phyloP scores from a whole-genome alignment of 2,797 vertebrate species.

The Falco rusticolus region DNA sequence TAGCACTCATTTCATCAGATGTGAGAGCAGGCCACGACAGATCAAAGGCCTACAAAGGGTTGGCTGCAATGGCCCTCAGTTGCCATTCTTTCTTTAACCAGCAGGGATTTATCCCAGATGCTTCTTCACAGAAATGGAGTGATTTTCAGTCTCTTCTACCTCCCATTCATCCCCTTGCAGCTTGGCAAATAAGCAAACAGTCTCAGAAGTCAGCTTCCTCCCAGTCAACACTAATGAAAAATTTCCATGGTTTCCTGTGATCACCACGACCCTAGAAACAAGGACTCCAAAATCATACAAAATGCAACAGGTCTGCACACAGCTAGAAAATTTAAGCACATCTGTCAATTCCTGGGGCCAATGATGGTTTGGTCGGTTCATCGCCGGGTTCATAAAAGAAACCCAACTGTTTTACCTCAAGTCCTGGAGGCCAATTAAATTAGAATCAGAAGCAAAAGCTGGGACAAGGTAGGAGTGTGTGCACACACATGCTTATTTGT shows the following conservation, averaged over 20 bases:
- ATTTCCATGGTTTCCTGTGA: not conserved
- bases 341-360: not conserved
- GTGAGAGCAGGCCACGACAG: not conserved
- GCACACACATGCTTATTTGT: not conserved
- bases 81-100: not conserved
- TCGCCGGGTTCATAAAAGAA: not conserved
- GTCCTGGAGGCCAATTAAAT: not conserved
- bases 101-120: not conserved
- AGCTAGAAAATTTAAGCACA: not conserved
- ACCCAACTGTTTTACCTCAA: not conserved
- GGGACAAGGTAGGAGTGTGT: not conserved
- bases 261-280: not conserved
- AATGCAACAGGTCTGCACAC: slow-evolving; percentile 4
- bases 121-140: not conserved
- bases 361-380: not conserved
- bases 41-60: not conserved
- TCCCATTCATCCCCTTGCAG: not conserved
- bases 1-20: not conserved
- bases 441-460: not conserved
- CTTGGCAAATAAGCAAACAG: not conserved
- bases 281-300: not conserved
- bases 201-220: not conserved
- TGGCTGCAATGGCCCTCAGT: not conserved
- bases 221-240: not conserved
- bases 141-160: not conserved